Evolutionary conservation across 2,888 invertebrate species (phyloP).

Genomic region (Dasysyrphus tricinctus): DNA sequence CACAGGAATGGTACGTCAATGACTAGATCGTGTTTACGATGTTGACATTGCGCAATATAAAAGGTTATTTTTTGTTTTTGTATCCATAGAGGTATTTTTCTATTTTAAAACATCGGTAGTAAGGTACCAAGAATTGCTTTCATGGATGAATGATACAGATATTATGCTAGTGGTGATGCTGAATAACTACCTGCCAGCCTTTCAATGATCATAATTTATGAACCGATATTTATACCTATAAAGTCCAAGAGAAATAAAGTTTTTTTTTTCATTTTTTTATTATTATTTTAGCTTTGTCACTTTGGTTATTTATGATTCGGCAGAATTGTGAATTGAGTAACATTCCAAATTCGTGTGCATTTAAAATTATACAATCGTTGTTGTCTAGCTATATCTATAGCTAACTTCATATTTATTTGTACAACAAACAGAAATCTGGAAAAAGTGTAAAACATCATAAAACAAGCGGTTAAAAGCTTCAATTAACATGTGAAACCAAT

Average conservation of each 20-base stretch:
- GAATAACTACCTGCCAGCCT: conserved; percentile 6
- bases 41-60: conserved; percentile 64
- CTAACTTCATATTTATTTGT: too few relatives aligned
- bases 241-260: conserved; percentile 7
- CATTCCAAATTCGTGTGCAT: conserved; percentile 22
- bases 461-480: conserved; percentile 19
- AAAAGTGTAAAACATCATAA: conserved; percentile 8
- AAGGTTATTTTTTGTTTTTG: conserved; percentile 12
- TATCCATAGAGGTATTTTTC: not conserved
- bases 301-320: conserved; percentile 18
- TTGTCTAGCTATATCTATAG: not conserved
- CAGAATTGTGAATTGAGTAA: conserved; percentile 16
- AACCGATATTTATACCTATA: not conserved
- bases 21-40: conserved; percentile 18
- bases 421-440: not conserved
- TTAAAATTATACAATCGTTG: conserved; percentile 12
- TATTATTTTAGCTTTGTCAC: conserved; percentile 31
- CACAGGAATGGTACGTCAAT: not conserved
- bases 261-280: not conserved
- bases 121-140: conserved; percentile 56
- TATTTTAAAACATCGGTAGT: not conserved
- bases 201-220: conserved; percentile 42
- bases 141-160: conserved; percentile 68
- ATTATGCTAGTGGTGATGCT: conserved; percentile 1
- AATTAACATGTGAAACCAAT: conserved; percentile 29